phyloP scores from a whole-genome alignment of 2,888 invertebrate species.

The Drosophila cracens region DNA sequence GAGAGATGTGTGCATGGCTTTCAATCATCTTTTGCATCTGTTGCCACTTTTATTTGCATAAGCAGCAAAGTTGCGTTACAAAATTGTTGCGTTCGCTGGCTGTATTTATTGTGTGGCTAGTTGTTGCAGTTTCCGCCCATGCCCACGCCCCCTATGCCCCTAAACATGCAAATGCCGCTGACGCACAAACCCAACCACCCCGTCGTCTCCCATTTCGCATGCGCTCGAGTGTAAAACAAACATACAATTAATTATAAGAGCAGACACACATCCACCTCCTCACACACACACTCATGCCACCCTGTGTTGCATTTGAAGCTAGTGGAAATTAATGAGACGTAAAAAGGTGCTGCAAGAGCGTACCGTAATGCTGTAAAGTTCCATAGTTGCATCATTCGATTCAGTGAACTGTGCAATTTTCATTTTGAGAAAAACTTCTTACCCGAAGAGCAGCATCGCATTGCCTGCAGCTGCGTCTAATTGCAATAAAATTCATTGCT shows the following conservation, averaged over 20 bases:
- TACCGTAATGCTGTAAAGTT: constrained; percentile 41
- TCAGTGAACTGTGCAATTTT: constrained; percentile 64
- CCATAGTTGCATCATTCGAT: constrained; percentile 65
- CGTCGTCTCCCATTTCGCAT: constrained; percentile 34
- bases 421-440: constrained; percentile 27
- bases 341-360: constrained; percentile 58
- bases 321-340: constrained; percentile 73
- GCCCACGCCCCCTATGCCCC: background rate
- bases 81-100: constrained; percentile 64
- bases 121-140: background rate
- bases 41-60: constrained; percentile 66
- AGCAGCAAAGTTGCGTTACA: constrained; percentile 51
- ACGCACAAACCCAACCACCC: background rate
- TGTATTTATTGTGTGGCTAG: constrained; percentile 32
- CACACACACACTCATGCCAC: constrained; percentile 8
- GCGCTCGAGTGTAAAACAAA: constrained; percentile 71
- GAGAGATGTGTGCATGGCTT: constrained; percentile 23
- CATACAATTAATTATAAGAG: constrained; percentile 74
- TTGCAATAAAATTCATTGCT: constrained; percentile 14
- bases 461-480: constrained; percentile 21
- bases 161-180: constrained; percentile 18
- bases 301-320: constrained; percentile 32
- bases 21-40: constrained; percentile 52
- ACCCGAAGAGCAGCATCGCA: background rate
- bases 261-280: constrained; percentile 10